Conservation (phyloP, 2,888 invertebrate genomes). For the Strigamia transsilvanica region DNA sequence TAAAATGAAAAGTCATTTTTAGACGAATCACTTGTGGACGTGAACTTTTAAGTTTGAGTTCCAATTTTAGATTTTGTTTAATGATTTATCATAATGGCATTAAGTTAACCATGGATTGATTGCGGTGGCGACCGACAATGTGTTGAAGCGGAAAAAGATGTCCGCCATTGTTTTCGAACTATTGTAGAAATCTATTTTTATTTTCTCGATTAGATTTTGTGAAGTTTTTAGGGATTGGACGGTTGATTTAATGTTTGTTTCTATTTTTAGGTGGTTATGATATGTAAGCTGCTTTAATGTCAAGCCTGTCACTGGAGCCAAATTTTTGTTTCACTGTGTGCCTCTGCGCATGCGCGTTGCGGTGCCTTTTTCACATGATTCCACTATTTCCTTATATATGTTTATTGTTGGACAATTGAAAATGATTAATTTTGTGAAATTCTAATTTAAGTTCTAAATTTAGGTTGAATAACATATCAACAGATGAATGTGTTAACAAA, state of each 20-base stretch:
- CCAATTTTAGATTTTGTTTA: too few relatives aligned
- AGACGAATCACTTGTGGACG: background rate
- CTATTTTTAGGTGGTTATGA: background rate
- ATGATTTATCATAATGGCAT: too few relatives aligned
- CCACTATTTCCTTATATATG: background rate
- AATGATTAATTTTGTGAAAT: background rate
- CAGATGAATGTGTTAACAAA: background rate
- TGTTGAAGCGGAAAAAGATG: too few relatives aligned
- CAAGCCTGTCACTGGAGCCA: constrained; percentile 26
- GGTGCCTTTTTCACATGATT: constrained; percentile 25
- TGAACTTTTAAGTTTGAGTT: too few relatives aligned
- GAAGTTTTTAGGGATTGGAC: too few relatives aligned
- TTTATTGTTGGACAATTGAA: background rate
- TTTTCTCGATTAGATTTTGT: too few relatives aligned
- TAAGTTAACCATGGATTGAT: too few relatives aligned
- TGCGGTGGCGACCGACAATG: too few relatives aligned
- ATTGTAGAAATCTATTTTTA: too few relatives aligned
- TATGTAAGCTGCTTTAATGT: constrained; percentile 24
- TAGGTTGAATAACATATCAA: constrained; percentile 15
- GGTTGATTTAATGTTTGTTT: background rate
- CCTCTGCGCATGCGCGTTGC: constrained; percentile 35
- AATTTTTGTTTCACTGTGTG: constrained; percentile 33
- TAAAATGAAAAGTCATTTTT: background rate
- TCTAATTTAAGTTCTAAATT: background rate
- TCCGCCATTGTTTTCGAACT: too few relatives aligned